Conservation (phyloP, 1,140 invertebrate genomes). For the Cepaea nemoralis region DNA sequence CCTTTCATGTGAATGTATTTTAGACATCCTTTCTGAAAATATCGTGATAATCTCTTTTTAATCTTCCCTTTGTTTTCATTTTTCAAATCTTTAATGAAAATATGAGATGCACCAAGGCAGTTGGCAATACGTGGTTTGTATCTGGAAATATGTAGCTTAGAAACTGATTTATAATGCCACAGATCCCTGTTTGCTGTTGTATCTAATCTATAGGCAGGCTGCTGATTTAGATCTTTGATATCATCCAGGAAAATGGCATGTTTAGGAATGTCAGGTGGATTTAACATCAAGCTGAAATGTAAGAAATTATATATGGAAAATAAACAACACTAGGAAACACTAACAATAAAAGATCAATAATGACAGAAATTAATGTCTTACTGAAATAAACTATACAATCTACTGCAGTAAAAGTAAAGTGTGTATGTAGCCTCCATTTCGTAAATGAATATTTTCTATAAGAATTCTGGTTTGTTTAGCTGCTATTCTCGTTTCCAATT, state of each 20-base stretch:
- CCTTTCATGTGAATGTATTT: conserved; percentile 41
- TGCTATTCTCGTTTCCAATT: too few relatives aligned
- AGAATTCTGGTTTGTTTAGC: too few relatives aligned
- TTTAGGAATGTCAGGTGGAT: conserved; percentile 7
- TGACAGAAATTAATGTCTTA: too few relatives aligned
- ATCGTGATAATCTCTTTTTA: conserved; percentile 45
- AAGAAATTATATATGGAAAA: not conserved
- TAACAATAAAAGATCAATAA: too few relatives aligned
- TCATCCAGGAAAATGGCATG: conserved; percentile 64
- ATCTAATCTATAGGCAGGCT: conserved; percentile 69
- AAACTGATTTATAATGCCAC: conserved; percentile 66
- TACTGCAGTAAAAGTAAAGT: too few relatives aligned
- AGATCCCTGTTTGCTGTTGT: conserved; percentile 64
- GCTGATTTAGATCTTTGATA: conserved; percentile 55
- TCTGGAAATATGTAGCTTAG: conserved; percentile 66
- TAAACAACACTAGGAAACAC: not conserved
- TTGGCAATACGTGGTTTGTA: conserved; percentile 47
- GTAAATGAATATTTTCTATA: too few relatives aligned
- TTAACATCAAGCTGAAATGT: not conserved
- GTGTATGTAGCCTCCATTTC: too few relatives aligned
- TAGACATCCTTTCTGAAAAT: conserved; percentile 57
- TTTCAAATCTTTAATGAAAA: conserved; percentile 39
- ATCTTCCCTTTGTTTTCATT: conserved; percentile 39
- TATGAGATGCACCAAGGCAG: conserved; percentile 48
- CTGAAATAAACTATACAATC: too few relatives aligned